Base-by-base conservation (phyloP, 1,140 invertebrate species). In the Formica selysi region DNA sequence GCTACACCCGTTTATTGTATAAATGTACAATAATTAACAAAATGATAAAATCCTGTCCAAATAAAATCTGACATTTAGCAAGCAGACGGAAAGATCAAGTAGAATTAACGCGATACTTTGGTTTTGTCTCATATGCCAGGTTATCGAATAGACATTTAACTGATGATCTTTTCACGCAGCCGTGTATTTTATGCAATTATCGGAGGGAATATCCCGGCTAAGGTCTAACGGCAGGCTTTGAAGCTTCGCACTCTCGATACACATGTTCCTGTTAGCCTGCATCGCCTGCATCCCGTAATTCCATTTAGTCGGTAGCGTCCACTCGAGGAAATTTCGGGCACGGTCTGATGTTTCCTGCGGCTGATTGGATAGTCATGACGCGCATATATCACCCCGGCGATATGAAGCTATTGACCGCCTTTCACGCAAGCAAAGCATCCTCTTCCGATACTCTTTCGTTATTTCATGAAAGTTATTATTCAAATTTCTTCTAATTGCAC, bases 331-430 rank as follows among this genome's bases (percentile, higher is more conserved):
- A 83, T 83, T 83, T 83, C 68, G 79, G 79, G 26, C 7, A 81
- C 67, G 79, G 26, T 74, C 41, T 62, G 54, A 83, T 83, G 67
- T 73, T 81, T 81, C 79, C 68, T 61, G 84, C 54, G 73, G 62
- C 84, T 86, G 59, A 87, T 70, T 87, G 64, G 62, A 85, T 70
- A 70, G 59, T 85, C 83, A 68, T 70, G 83, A 76, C 38, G 78
- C 51, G 44, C 38, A 51, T 51, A 26, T 78, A 59, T 73, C 26
- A 41, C 19, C 13, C 13, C 11, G 10, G 6, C 51, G 51, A 80
- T 59, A 68, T 41, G 44, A 51, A 80, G 13, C n/a, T 68, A 80
- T 80, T 57, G 79, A 59, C 6, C 16, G 54, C 7, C 48, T 57
- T 80, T 41, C 44, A 41, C 32, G 16, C 44, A 59, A 80, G 44